Evolutionary conservation across 2,797 vertebrate genomes (phyloP), one percentile per base, ranked within the genome.

Genomic region (Danio tinwini): DNA sequence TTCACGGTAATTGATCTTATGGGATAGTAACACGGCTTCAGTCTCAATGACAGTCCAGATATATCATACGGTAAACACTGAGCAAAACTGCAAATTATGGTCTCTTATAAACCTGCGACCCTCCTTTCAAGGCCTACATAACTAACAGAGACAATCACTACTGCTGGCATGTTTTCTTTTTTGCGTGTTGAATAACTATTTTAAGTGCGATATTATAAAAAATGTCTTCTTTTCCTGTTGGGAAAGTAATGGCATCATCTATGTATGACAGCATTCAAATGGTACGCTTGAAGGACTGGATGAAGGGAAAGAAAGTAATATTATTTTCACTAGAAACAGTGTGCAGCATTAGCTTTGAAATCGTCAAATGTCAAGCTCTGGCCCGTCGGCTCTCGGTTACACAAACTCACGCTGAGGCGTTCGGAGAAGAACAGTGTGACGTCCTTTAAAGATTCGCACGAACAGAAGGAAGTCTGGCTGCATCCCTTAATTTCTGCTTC

Each of bases 1-100:
- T 65, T 78, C 29, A 65, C 65, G 70, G 70, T 55, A 39, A 64
- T 62, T 56, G 47, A 29, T 68, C 49, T 56, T 45, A 82, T 19
- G 40, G 73, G 19, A 76, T 56, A 0, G 10, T 79, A 78, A 52
- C 19, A 63, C 7, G 1, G 39, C 61, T 39, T 29, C 17, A 42
- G 21, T 47, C 42, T 10, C 40, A 14, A 67, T 39, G 68, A 74
- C 64, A 65, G 29, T 70, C 13, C 44, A 47, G 50, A 74, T 74
- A 29, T 69, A 21, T 78, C 62, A 68, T 16, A 65, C 0, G 8
- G n/a, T 55, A 56, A 65, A 47, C 49, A 56, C 5, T 40, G 39
- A n/a, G 44, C 62, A 61, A 63, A 75, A 75, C 12, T 8, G 9
- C 9, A 50, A 44, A 45, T 74, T 50, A 68, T 5, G 5, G 12